phyloP scores from a whole-genome alignment of 2,888 invertebrate genomes.

The Tachystola acroxantha region DNA sequence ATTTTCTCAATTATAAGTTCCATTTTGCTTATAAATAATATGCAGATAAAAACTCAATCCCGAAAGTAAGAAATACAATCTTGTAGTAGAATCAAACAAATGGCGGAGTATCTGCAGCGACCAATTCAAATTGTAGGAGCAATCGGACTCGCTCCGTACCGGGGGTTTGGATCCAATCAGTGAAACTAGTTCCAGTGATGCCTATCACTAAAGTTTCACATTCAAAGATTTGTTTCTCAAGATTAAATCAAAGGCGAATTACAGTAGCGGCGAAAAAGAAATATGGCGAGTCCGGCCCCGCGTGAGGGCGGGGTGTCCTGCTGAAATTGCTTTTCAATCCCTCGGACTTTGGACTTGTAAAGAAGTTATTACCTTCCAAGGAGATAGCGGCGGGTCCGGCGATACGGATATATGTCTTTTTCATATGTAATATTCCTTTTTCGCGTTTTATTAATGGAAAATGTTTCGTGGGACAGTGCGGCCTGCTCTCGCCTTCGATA shows the following conservation, averaged over 20 bases:
- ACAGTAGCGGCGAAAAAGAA: conserved; percentile 77
- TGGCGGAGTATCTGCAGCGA: conserved; percentile 60
- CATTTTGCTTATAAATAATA: neutral
- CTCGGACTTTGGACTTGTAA: conserved; percentile 81
- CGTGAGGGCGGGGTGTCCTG: conserved; percentile 72
- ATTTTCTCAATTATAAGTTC: no score
- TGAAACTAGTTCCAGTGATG: conserved; percentile 72
- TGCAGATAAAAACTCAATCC: conserved; percentile 35
- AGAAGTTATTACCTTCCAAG: conserved; percentile 80
- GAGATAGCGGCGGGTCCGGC: conserved; percentile 77
- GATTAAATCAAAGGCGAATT: conserved; percentile 79
- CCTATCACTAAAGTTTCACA: conserved; percentile 76
- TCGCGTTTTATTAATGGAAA: conserved; percentile 80
- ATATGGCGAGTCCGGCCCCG: conserved; percentile 72
- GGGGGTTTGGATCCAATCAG: conserved; percentile 71
- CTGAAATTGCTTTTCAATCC: conserved; percentile 81
- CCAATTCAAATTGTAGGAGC: conserved; percentile 63
- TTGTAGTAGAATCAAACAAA: conserved; percentile 67
- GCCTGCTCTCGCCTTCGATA: conserved; percentile 65
- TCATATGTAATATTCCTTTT: conserved; percentile 79
- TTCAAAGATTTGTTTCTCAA: conserved; percentile 78
- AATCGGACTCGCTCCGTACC: conserved; percentile 38
- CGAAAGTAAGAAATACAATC: conserved; percentile 70
- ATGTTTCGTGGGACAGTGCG: conserved; percentile 75
- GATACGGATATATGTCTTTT: conserved; percentile 78